A percentile compares a stretch with the other conserved stretches of the same genome.
These are phyloP conservation scores for Cephus spinipes DNA, from an alignment of 2,888 invertebrate species.

Conservation along the genomic window DNA sequence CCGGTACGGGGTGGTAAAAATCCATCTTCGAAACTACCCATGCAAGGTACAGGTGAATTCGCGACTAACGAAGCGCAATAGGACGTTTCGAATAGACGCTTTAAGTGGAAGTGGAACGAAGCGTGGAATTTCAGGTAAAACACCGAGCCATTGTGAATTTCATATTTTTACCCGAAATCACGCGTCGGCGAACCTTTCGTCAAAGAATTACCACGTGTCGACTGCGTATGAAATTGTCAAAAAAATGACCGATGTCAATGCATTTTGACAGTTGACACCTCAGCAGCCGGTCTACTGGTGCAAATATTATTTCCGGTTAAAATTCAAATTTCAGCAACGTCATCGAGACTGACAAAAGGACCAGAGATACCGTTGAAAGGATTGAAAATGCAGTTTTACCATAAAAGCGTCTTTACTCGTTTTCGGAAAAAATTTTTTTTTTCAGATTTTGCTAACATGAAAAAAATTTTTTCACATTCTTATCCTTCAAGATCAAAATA, in stretches of 20 bases:
- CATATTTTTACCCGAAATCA: background rate
- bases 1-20: background rate
- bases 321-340: background rate
- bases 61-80: background rate
- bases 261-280: no score
- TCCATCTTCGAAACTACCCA: conserved; percentile 1
- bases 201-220: background rate
- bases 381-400: background rate
- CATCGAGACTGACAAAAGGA: background rate
- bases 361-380: background rate
- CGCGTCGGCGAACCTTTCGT: background rate
- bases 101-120: background rate
- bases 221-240: background rate
- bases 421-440: background rate
- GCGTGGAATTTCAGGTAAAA: background rate
- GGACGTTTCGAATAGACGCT: background rate
- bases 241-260: background rate
- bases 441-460: background rate
- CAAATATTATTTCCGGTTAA: background rate
- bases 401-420: background rate
- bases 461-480: background rate
- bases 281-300: no score
- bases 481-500: background rate
- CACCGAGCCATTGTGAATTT: background rate
- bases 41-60: conserved; percentile 3